Evolutionary conservation across 2,113 vertebrate species (phyloP).

Genomic region (Mobula hypostoma): DNA sequence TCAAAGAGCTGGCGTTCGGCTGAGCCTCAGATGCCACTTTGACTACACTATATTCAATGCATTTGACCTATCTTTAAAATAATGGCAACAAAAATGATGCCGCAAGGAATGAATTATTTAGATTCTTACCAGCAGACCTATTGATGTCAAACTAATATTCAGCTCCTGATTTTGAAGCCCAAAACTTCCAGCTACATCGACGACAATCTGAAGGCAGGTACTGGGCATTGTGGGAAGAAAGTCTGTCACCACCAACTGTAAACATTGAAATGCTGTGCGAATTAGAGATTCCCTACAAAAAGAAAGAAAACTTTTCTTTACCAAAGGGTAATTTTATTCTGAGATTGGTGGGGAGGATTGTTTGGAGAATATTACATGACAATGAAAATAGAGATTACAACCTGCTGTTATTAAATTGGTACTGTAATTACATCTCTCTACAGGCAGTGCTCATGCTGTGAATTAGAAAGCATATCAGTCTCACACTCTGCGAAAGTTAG

Average conservation of each 20-base stretch:
- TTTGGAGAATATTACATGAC: not conserved
- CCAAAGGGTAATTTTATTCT: not conserved
- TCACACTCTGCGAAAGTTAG: not conserved
- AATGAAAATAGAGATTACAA: not conserved
- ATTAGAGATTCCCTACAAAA: conserved; percentile 86
- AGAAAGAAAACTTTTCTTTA: conserved; percentile 30
- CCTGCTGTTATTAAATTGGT: not conserved
- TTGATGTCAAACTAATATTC: conserved; percentile 97
- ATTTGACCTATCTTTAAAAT: not conserved
- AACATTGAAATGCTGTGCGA: conserved; percentile 96
- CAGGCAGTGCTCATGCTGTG: not conserved
- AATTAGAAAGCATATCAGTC: not conserved
- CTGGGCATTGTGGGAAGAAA: conserved; percentile 98
- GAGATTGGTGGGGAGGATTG: not conserved
- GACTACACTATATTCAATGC: not conserved
- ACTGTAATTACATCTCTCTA: not conserved
- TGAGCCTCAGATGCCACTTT: not conserved
- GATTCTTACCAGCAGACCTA: conserved; percentile 82
- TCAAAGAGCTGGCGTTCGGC: not conserved
- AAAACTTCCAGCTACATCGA: conserved; percentile 96
- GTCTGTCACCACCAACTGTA: conserved; percentile 98
- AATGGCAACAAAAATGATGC: not conserved
- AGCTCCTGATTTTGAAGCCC: conserved; percentile 98
- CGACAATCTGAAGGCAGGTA: conserved; percentile 93
- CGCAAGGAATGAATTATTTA: too few species aligned